phyloP scores from a whole-genome alignment of 1,140 invertebrate genomes.

The Microplitis mediator region DNA sequence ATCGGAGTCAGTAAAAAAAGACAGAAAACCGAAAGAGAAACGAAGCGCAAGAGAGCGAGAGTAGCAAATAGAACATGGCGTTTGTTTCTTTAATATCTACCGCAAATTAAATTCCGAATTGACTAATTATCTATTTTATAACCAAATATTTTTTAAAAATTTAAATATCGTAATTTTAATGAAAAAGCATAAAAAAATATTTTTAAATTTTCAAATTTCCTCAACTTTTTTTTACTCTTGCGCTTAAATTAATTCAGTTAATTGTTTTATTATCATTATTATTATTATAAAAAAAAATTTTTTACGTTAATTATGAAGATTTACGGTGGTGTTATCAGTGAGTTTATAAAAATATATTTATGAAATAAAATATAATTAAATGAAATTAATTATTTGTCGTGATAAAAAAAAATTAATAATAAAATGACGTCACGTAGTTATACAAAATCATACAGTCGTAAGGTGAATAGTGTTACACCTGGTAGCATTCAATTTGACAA shows the following conservation, averaged over 20 bases:
- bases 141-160: not conserved
- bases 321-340: not conserved
- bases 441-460: slow-evolving; percentile 65
- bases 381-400: slow-evolving; percentile 38
- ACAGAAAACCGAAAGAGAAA: not conserved
- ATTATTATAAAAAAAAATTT: too few species aligned
- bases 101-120: slow-evolving; percentile 33
- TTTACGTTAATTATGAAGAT: slow-evolving; percentile 7
- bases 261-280: too few species aligned
- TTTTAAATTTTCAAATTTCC: too few species aligned
- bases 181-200: too few species aligned
- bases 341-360: not conserved
- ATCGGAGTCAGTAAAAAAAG: not conserved
- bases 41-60: not conserved
- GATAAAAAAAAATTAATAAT: slow-evolving; percentile 37
- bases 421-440: slow-evolving; percentile 66
- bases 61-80: slow-evolving; percentile 54
- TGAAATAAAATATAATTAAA: slow-evolving; percentile 37
- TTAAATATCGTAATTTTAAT: not conserved
- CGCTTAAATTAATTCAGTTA: too few species aligned
- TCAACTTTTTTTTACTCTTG: too few species aligned
- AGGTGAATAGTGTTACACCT: slow-evolving; percentile 60
- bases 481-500: slow-evolving; percentile 77
- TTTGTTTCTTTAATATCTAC: slow-evolving; percentile 53
- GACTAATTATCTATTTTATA: slow-evolving; percentile 20